Evolutionary conservation across 2,113 vertebrate genomes (phyloP), one percentile per base, ranked within the genome.

Genomic region (Coturnix japonica): DNA sequence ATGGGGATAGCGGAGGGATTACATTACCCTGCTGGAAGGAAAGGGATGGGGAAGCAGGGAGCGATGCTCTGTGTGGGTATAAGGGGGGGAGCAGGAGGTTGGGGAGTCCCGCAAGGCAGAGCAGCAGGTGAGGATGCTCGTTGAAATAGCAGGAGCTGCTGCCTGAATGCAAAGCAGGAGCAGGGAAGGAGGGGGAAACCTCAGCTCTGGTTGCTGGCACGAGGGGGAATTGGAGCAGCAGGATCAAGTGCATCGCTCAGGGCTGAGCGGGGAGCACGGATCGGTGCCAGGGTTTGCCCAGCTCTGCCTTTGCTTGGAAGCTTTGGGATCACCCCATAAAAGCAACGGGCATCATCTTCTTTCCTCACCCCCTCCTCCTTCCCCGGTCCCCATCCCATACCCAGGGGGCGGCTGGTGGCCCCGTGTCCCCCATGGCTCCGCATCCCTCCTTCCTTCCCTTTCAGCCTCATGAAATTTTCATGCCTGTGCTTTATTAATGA

Each of bases 401-500:
- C 0, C 17, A 75, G 56, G 77, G 74, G 37, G 31, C 2, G 1
- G 47, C 39, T 15, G 81, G 53, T 85, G 94, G 67, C 64, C 57
- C 44, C 49, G 1, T 12, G 10, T 25, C 53, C 19, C 75, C 30
- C 30, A 49, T 30, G 56, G 1, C 33, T 6, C 47, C 23, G 6
- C 0, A 7, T 43, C 23, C 11, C 47, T 23, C 49, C 6, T 2
- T 23, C 49, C 6, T 2, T 79, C 51, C 81, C 64, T 44, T 28
- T 63, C 63, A 4, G 0, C 53, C 91, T 94, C 78, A 93, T 95
- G 89, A 49, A 95, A 89, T 75, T 90, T 95, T 94, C 81, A 91
- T 93, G 81, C 84, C 77, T 9, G 18, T 85, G 73, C 74, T n/a
- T 91, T 73, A 90, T 95, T 95, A 82, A 96, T 81, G 96, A 96